Base-by-base conservation (phyloP, 2,113 vertebrate species). In the Gambusia affinis region DNA sequence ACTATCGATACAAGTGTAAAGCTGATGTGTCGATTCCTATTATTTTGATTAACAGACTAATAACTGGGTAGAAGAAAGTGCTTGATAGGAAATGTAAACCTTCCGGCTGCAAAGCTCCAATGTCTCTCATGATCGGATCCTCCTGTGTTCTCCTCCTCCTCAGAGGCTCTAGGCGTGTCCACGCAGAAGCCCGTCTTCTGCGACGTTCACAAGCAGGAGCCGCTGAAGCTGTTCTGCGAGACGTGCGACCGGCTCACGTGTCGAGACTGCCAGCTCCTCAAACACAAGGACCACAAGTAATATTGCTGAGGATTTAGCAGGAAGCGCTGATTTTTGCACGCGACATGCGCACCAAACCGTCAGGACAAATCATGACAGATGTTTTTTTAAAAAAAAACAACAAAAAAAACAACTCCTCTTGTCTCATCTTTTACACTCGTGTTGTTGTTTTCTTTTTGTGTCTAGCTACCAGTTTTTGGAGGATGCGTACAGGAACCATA, bases 251-350 rank as follows among this genome's bases (percentile, higher is more conserved):
- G 97, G 62, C 79, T 99, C 86, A 99, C 98, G 2, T 99, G 98
- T 83, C 86, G 98, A 62, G 98, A 99, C 87, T 99, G 98, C 84
- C 98, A 99, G 89, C 91, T 99, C 6, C 92, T 97, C 4, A 98
- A 98, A 73, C 98, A 99, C 94, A 99, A 99, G 84, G 98, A 99
- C 78, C 98, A 99, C 92, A 99, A 98, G 98, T 99, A 97, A 47
- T 19, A 5, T 47, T 47, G 4, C 44, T 19, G 17, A 47, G 6
- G 44, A 47, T 47, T 47, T 47, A 12, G 86, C 30, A 1, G 17
- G 33, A 44, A 0, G 10, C 4, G 37, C 15, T 6, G 51, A 1
- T 37, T 30, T 29, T 37, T n/a, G 51, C 51, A 57, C 19, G 1
- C 15, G 42, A 44, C 15, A 47, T 19, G 7, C 1, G 17, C 4